Percentiles rank a stretch among this genome's conserved stretches.
Conservation (phyloP, 2,888 invertebrate genomes). For the Odontothrips loti region DNA sequence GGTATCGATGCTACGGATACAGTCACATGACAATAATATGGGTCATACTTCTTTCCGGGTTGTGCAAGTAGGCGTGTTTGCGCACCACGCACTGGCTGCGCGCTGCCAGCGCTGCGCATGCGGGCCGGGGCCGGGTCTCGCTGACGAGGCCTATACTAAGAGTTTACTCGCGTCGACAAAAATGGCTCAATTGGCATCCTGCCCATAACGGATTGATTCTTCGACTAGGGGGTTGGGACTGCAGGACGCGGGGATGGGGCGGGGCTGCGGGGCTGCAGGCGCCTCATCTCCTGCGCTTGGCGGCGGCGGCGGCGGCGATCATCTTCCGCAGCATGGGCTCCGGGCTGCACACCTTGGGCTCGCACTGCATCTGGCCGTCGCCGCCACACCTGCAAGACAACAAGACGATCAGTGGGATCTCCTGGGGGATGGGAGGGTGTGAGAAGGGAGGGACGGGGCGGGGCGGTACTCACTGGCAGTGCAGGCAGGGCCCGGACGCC, state of each 20-base stretch:
- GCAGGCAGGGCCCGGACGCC: conserved; percentile 87
- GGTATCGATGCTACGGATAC: too few species aligned
- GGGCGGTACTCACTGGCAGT: conserved; percentile 77
- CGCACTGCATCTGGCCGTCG: conserved; percentile 91
- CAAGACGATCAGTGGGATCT: not conserved
- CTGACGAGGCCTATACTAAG: not conserved
- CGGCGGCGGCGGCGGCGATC: conserved; percentile 76
- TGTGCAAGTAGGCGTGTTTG: too few species aligned
- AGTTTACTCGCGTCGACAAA: not conserved
- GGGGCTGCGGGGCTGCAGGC: not conserved
- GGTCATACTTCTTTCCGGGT: too few species aligned
- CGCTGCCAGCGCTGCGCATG: too few species aligned
- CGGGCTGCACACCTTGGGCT: conserved; percentile 84
- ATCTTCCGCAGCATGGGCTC: conserved; percentile 87
- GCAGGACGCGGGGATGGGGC: not conserved
- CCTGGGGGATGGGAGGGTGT: too few species aligned
- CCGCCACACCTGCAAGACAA: conserved; percentile 70
- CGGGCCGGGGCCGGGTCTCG: too few species aligned
- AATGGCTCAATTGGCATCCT: too few species aligned
- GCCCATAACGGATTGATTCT: conserved; percentile 12
- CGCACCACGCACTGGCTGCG: too few species aligned
- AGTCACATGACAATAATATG: too few species aligned
- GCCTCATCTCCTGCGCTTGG: conserved; percentile 38
- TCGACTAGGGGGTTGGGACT: conserved; percentile 11
- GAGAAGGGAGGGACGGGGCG: not conserved